Percentiles rank a stretch among this genome's conserved stretches.
Conservation (phyloP, 2,113 vertebrate genomes). For the Bos taurus region DNA sequence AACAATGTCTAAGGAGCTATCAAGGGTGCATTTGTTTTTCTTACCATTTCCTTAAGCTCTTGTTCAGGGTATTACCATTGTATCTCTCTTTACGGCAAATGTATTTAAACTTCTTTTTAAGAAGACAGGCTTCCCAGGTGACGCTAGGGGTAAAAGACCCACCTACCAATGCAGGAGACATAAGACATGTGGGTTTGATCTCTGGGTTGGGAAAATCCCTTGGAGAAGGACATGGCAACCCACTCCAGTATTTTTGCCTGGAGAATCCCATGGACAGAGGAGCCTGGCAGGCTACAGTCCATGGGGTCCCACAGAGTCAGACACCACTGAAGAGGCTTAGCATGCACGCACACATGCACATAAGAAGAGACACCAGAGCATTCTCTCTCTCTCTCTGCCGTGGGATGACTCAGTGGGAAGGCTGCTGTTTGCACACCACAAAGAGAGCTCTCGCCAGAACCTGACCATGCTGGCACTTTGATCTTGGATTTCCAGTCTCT, state of each 20-base stretch:
- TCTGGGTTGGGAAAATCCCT: background rate
- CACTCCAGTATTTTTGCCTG: background rate
- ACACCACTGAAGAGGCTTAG: background rate
- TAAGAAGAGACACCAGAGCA: background rate
- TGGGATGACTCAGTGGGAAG: background rate
- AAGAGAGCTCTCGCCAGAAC: background rate
- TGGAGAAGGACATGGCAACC: background rate
- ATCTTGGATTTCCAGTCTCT: background rate
- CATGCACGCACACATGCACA: fast-evolving
- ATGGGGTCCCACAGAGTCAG: background rate
- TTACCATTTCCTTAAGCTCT: background rate
- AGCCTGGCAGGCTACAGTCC: background rate
- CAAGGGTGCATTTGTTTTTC: background rate
- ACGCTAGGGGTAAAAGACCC: background rate
- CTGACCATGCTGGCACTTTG: background rate
- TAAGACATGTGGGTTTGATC: background rate
- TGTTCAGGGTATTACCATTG: background rate
- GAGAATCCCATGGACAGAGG: background rate
- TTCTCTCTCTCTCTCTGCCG: background rate
- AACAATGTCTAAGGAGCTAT: background rate
- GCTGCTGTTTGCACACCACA: background rate
- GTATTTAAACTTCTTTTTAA: background rate
- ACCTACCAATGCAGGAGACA: background rate
- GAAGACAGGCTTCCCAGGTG: background rate
- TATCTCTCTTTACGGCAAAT: background rate